phyloP scores from a whole-genome alignment of 2,113 vertebrate genomes.

The Globicephala melas region DNA sequence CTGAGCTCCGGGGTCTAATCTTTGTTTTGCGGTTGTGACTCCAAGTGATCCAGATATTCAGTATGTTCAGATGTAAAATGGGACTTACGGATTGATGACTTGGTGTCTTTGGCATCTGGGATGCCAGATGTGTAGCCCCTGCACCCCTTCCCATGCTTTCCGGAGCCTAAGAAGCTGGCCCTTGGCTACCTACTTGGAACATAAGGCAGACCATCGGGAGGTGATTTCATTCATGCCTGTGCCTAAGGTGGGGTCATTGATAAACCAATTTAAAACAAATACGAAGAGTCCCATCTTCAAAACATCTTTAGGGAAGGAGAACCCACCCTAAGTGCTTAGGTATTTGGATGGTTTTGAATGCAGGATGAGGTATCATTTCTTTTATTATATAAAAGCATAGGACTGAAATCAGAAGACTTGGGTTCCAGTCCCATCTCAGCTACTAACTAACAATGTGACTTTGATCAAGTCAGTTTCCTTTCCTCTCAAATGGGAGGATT shows the following conservation, averaged over 20 bases:
- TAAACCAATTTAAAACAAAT: neutral
- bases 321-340: neutral
- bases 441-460: neutral
- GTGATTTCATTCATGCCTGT: neutral
- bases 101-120: neutral
- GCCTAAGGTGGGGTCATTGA: neutral
- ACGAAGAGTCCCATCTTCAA: neutral
- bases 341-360: neutral
- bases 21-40: neutral
- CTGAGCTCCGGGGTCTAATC: neutral
- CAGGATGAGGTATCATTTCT: neutral
- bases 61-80: neutral
- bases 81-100: neutral
- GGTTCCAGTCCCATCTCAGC: neutral
- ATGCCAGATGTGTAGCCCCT: neutral
- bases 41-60: neutral
- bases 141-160: neutral
- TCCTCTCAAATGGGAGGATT: slow-evolving; percentile 12
- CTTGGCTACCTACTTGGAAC: neutral
- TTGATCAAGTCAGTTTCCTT: slow-evolving; percentile 13
- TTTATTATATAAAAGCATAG: neutral
- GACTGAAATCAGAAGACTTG: neutral
- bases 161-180: neutral
- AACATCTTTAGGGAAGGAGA: neutral
- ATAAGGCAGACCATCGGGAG: neutral